Base-by-base conservation (phyloP, 2,888 invertebrate species). In the Rhagonycha fulva region DNA sequence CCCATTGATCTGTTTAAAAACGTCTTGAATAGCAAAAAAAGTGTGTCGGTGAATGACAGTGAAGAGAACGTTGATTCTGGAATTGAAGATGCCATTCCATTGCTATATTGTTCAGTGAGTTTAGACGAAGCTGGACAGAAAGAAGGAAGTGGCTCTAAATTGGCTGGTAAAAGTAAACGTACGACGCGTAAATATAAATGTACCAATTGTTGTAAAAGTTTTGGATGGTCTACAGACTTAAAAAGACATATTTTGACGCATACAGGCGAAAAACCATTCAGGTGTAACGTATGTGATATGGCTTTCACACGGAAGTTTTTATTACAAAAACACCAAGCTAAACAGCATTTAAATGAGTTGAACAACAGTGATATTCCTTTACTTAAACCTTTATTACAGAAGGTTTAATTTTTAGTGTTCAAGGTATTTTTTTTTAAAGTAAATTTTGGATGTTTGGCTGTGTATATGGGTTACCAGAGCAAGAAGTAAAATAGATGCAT, bases 181-280 rank as follows among this genome's bases (percentile, higher is more conserved):
- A n/a, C 68, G 30, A 26, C 28, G 10, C 84, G 83, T 70, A 86
- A 85, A 76, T 87, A 87, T 76, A 82, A 84, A 62, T 88, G 88
- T 77, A 81, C 81, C 26, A 83, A 86, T 76, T 88, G 88, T 78
- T 78, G 78, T 14, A 87, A 86, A 80, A 83, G 82, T 26, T 88
- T 88, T 77, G 87, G 87, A 9, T 88, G 88, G 88, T 85, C 87
- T 2, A 88, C 87, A 1, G 88, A 88, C 81, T 82, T 88, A 72
- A 88, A 88, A 79, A 81, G 88, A 28, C 88, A 88, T 81, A 84
- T 86, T 78, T 81, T 88, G n/a, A 86, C 85, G 14, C 88, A 88
- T 77, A 88, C 87, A 11, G 88, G 88, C 9, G 88, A 88, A 79
- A 81, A 86, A 14, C 88, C 87, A 0, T 88, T 88, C 75, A 85